Evolutionary conservation across 1,140 invertebrate species (phyloP).

Genomic region (Lethrus apterus): DNA sequence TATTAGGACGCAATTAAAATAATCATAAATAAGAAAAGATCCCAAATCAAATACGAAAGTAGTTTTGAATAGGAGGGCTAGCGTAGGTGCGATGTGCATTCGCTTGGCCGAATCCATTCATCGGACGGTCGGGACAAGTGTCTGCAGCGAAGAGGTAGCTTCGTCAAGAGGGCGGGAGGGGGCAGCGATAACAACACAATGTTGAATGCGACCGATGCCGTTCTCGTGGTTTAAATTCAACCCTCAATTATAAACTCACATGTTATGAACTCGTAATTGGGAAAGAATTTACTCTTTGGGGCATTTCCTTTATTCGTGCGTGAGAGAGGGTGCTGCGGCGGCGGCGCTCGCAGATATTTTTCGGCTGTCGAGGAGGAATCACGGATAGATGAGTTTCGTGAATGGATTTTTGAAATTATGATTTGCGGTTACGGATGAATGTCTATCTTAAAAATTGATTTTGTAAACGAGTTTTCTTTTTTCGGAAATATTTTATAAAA

Average conservation of each 20-base stretch:
- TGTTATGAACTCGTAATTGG: conserved; percentile 20
- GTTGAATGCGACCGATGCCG: too few species aligned
- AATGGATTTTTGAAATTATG: not conserved
- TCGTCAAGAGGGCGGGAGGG: too few species aligned
- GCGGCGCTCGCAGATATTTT: conserved; percentile 17
- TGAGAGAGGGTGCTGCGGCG: conserved; percentile 7
- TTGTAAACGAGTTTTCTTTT: too few species aligned
- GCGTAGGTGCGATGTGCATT: conserved; percentile 10
- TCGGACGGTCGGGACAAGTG: conserved; percentile 1
- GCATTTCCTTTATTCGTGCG: too few species aligned
- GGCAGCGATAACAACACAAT: too few species aligned
- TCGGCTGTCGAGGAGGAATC: conserved; percentile 17
- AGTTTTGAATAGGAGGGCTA: not conserved
- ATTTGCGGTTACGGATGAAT: too few species aligned
- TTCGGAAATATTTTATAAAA: too few species aligned
- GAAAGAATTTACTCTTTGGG: conserved; percentile 24
- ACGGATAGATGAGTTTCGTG: conserved; percentile 2
- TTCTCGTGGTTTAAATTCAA: too few species aligned
- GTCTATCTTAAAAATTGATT: too few species aligned
- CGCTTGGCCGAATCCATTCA: not conserved
- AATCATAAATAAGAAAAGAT: not conserved
- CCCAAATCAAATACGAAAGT: conserved; percentile 10
- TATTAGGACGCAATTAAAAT: not conserved
- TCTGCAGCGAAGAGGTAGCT: too few species aligned
- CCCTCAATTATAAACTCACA: too few species aligned